Evolutionary conservation across 2,797 vertebrate genomes (phyloP), one percentile per base, ranked within the genome.

Genomic region (Telmatherina bonti): DNA sequence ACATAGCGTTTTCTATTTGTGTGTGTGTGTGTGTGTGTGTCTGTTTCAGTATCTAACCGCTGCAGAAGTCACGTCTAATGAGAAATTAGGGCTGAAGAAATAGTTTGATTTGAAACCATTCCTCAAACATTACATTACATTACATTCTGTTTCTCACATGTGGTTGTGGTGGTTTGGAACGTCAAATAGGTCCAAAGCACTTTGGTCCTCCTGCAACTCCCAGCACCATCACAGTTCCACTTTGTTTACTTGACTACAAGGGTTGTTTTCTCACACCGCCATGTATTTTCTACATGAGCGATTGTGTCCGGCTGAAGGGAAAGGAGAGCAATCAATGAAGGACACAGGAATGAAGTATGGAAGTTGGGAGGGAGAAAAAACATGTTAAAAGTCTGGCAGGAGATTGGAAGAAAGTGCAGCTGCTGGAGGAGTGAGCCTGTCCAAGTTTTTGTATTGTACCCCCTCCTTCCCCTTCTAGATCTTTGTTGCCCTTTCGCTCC

Each of bases 341-440:
- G 81, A 90, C 64, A 70, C 62, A 26, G 62, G 83, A 86, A 72
- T 83, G 85, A 88, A 84, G 77, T 64, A 86, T 83, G 74, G 87
- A 82, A 54, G 77, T 70, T 79, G 79, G 78, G 84, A 84, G 80
- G 84, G 82, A 81, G 88, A 69, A 78, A 88, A 88, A 87, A 87
- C 77, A 88, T 86, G 77, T 71, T 43, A 81, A 77, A 87, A 51
- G 70, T 92, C 78, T 89, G 83, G 88, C 85, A 84, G 65, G 75
- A 89, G 87, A 84, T 88, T 85, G 83, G 83, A 91, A 82, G 79
- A 88, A 85, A 89, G 77, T 87, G 83, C 89, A 92, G 91, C 90
- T 92, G 90, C 81, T 84, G 88, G 73, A 87, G 54, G 68, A 88
- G 54, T 59, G 64, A 90, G 72, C 35, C 64, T 67, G 68, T 90